Conservation (phyloP, 2,797 vertebrate genomes). For the Brachyrhaphis roseni region DNA sequence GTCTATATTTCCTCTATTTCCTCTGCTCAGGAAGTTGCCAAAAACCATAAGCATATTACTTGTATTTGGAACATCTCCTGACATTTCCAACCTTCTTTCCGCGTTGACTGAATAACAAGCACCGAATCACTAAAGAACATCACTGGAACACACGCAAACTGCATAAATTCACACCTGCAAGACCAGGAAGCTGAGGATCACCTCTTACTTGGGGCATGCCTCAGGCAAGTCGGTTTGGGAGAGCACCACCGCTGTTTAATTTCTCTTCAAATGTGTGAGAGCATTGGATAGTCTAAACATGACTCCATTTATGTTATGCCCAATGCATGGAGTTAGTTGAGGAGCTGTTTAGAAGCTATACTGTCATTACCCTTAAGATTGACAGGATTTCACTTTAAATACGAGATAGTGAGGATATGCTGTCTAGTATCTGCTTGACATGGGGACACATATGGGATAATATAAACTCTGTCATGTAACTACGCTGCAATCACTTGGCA, state of each 20-base stretch:
- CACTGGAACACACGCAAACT: slow-evolving; percentile 12
- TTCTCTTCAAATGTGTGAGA: slow-evolving; percentile 26
- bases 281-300: slow-evolving; percentile 48
- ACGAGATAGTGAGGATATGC: slow-evolving; percentile 15
- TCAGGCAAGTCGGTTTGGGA: slow-evolving; percentile 59
- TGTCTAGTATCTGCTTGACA: slow-evolving; percentile 36
- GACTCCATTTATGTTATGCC: slow-evolving; percentile 28
- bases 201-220: slow-evolving; percentile 52
- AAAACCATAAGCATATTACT: slow-evolving; percentile 25
- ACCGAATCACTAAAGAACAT: slow-evolving; percentile 34
- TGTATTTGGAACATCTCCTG: slow-evolving; percentile 41
- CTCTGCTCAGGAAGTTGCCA: slow-evolving; percentile 4
- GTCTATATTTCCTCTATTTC: slow-evolving; percentile 34
- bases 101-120: slow-evolving; percentile 48
- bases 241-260: slow-evolving; percentile 39
- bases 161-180: slow-evolving; percentile 11
- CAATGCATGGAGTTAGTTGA: background rate
- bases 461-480: slow-evolving; percentile 41
- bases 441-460: slow-evolving; percentile 41
- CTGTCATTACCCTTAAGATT: slow-evolving; percentile 21
- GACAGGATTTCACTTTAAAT: slow-evolving; percentile 35
- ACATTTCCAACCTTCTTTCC: slow-evolving; percentile 50
- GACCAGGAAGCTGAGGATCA: slow-evolving; percentile 43
- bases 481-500: slow-evolving; percentile 42
- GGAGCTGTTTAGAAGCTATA: background rate